Evolutionary conservation across 2,797 vertebrate species (phyloP).

Genomic region (Ptychadena robeensis): DNA sequence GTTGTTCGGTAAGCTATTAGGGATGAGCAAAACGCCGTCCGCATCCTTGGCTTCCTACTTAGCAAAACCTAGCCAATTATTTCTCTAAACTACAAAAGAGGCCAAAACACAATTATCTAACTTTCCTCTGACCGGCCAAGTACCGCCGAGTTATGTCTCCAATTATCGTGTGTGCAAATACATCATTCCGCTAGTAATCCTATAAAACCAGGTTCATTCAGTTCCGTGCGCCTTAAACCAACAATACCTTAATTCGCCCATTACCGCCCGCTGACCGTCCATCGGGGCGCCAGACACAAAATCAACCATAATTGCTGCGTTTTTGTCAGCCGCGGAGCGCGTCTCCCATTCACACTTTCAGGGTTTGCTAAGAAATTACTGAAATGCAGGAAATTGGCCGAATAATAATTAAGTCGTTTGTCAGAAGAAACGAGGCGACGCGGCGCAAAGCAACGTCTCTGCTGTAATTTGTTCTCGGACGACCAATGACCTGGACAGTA

Average conservation of each 20-base stretch:
- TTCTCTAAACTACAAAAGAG: not conserved
- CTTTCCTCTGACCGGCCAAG: not conserved
- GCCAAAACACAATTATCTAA: not conserved
- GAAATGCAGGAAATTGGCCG: conserved; percentile 30
- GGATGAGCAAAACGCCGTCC: too few relatives aligned
- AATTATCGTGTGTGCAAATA: conserved; percentile 24
- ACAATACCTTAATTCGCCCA: conserved; percentile 33
- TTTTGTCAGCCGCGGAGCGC: conserved; percentile 1
- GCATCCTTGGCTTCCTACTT: too few relatives aligned
- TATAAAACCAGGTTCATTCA: not conserved
- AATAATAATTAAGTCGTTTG: conserved; percentile 3
- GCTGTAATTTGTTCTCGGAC: not conserved
- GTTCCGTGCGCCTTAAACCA: not conserved
- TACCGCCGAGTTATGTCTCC: not conserved
- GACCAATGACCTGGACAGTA: too few relatives aligned
- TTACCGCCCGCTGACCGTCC: conserved; percentile 16
- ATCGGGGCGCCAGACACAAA: conserved; percentile 39
- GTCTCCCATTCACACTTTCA: conserved; percentile 31
- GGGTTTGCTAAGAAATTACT: conserved; percentile 13
- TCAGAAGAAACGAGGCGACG: not conserved
- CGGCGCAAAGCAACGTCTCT: not conserved
- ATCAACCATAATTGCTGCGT: conserved; percentile 47
- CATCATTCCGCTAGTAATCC: not conserved
- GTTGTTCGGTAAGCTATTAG: too few relatives aligned
- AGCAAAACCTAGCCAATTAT: not conserved